Conservation (phyloP, 2,888 invertebrate species). For the Agonopterix heracliana region DNA sequence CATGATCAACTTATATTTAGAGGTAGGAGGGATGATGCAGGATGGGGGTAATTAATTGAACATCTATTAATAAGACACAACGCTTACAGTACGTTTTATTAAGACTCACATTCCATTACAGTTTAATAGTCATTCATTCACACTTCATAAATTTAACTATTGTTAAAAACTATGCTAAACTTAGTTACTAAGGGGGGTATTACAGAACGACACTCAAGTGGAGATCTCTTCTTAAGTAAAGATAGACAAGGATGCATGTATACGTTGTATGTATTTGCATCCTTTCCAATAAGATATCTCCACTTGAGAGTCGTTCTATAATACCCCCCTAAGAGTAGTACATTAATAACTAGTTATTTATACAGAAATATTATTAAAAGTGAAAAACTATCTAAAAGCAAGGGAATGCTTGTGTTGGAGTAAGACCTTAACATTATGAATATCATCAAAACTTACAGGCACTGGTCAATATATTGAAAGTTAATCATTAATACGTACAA, state of each 20-base stretch:
- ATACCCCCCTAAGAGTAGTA: conserved; percentile 33
- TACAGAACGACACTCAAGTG: too few relatives aligned
- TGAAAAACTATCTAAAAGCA: conserved; percentile 31
- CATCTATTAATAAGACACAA: conserved; percentile 30
- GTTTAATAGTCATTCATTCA: conserved; percentile 23
- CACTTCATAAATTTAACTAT: conserved; percentile 19
- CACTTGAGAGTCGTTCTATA: too few relatives aligned
- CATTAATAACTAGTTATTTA: conserved; percentile 29
- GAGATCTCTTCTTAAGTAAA: too few relatives aligned
- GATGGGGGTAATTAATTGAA: conserved; percentile 19
- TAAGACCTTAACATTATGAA: conserved; percentile 41
- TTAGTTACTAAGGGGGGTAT: too few relatives aligned
- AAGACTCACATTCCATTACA: conserved; percentile 26
- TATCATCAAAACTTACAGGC: conserved; percentile 71
- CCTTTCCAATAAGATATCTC: too few relatives aligned
- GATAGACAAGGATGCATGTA: too few relatives aligned
- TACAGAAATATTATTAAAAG: conserved; percentile 32
- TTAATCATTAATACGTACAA: conserved; percentile 18
- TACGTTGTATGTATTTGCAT: too few relatives aligned
- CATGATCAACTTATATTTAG: conserved; percentile 19
- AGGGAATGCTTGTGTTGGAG: conserved; percentile 37
- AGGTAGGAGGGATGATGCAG: conserved; percentile 19
- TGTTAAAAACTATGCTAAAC: conserved; percentile 34
- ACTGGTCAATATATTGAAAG: conserved; percentile 46
- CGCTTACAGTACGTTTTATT: conserved; percentile 44